phyloP scores from a whole-genome alignment of 1,140 invertebrate species.

The Dryas iulia region DNA sequence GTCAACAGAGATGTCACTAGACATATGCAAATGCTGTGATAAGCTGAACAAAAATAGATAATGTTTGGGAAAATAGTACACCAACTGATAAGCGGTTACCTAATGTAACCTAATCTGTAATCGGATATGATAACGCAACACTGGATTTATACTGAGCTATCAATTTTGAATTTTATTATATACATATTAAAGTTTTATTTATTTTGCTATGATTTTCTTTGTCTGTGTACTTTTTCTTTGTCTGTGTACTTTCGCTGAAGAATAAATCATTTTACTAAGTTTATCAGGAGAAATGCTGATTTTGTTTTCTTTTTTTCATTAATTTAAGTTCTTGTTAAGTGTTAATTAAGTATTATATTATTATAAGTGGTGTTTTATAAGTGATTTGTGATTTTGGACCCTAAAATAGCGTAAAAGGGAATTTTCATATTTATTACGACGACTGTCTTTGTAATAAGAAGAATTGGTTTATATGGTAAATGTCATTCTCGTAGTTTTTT shows the following conservation, averaged over 20 bases:
- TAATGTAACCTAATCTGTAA: conserved; percentile 39
- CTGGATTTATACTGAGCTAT: not conserved
- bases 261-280: not conserved
- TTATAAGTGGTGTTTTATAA: too few species aligned
- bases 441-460: too few species aligned
- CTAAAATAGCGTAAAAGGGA: too few species aligned
- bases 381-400: too few species aligned
- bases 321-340: not conserved
- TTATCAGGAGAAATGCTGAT: not conserved
- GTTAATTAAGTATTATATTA: not conserved
- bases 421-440: too few species aligned
- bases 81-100: conserved; percentile 36
- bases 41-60: conserved; percentile 21
- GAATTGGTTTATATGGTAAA: too few species aligned
- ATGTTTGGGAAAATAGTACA: conserved; percentile 27
- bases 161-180: conserved; percentile 5
- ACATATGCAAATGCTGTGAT: conserved; percentile 24
- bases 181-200: conserved; percentile 5
- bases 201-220: not conserved
- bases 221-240: not conserved
- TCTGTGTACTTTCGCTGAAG: not conserved
- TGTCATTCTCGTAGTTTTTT: too few species aligned
- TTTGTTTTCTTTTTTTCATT: not conserved
- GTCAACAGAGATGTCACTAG: not conserved
- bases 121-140: conserved; percentile 20